A percentile compares a stretch with the other conserved stretches of the same genome.
Conservation (phyloP, 2,888 invertebrate species). For the Malthinus seriepunctatus region DNA sequence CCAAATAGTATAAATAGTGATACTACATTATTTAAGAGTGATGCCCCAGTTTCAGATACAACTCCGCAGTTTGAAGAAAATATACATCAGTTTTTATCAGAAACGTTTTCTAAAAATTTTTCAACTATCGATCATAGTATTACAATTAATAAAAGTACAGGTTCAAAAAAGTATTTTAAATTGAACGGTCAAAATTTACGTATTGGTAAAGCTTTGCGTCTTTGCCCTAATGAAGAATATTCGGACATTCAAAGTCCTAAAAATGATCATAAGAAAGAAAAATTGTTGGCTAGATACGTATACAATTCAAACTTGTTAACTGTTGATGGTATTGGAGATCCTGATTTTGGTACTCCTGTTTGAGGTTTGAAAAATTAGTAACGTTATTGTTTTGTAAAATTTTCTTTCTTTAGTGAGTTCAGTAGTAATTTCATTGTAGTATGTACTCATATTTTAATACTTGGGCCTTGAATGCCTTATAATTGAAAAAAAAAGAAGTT, state of each 20-base stretch:
- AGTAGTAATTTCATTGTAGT: not conserved
- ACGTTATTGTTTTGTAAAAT: not conserved
- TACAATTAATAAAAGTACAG: slow-evolving; percentile 38
- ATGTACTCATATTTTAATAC: not conserved
- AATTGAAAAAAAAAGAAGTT: slow-evolving; percentile 2
- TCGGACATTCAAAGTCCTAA: slow-evolving; percentile 40
- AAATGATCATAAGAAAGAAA: slow-evolving; percentile 51
- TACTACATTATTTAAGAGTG: not conserved
- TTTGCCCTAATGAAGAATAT: slow-evolving; percentile 51
- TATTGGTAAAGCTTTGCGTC: slow-evolving; percentile 52
- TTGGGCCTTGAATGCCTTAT: slow-evolving; percentile 9
- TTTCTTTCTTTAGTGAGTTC: not conserved
- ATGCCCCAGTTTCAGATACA: slow-evolving; percentile 38
- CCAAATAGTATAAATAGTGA: not conserved
- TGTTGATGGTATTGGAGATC: slow-evolving; percentile 65
- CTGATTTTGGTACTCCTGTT: slow-evolving; percentile 71
- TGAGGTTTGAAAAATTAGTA: slow-evolving; percentile 45
- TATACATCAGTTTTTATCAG: slow-evolving; percentile 51
- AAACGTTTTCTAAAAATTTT: slow-evolving; percentile 52
- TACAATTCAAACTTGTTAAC: slow-evolving; percentile 52
- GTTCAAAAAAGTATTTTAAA: slow-evolving; percentile 50
- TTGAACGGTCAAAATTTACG: slow-evolving; percentile 49
- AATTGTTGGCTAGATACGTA: slow-evolving; percentile 53
- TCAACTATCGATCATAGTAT: slow-evolving; percentile 36
- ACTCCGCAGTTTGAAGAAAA: slow-evolving; percentile 54